Percentiles rank a stretch among this genome's conserved stretches.
These are phyloP conservation scores for Pseudorectes ferrugineus DNA, from an alignment of 2,113 vertebrate species.

Conservation along the genomic window DNA sequence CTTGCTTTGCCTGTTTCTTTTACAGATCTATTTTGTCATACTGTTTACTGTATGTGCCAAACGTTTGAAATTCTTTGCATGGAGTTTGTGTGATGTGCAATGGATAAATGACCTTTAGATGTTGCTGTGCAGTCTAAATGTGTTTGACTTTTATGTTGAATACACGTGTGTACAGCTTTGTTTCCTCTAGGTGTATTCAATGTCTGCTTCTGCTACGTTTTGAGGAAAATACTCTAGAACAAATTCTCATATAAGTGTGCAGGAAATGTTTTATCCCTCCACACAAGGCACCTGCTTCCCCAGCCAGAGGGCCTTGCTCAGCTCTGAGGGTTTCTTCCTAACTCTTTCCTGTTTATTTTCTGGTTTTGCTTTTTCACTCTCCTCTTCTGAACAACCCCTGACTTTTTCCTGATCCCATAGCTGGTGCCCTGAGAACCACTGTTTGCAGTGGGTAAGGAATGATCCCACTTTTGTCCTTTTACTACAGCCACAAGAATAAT, in stretches of 20 bases:
- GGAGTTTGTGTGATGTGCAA: conserved; percentile 10
- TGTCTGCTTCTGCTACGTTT: neutral
- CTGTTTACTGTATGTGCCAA: conserved; percentile 83
- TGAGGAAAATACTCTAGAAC: neutral
- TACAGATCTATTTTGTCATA: conserved; percentile 81
- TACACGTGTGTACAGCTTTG: fast-evolving
- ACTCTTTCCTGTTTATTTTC: neutral
- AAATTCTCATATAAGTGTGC: neutral
- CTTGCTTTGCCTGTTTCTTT: conserved; percentile 20
- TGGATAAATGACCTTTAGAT: neutral
- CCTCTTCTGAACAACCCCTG: neutral
- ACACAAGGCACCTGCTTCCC: neutral
- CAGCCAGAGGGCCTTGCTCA: neutral
- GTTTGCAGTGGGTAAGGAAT: neutral
- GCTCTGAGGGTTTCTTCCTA: neutral
- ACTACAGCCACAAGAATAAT: neutral
- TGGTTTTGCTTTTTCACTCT: neutral
- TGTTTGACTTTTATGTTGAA: neutral
- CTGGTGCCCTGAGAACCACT: neutral
- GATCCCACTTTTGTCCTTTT: neutral
- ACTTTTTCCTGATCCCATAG: neutral
- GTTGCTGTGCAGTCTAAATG: neutral
- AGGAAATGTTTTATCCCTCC: neutral
- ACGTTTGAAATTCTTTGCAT: conserved; percentile 14
- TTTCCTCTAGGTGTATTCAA: neutral